Evolutionary conservation across 2,113 vertebrate genomes (phyloP), one percentile per base, ranked within the genome.

Genomic region (Tetraodon nigroviridis): DNA sequence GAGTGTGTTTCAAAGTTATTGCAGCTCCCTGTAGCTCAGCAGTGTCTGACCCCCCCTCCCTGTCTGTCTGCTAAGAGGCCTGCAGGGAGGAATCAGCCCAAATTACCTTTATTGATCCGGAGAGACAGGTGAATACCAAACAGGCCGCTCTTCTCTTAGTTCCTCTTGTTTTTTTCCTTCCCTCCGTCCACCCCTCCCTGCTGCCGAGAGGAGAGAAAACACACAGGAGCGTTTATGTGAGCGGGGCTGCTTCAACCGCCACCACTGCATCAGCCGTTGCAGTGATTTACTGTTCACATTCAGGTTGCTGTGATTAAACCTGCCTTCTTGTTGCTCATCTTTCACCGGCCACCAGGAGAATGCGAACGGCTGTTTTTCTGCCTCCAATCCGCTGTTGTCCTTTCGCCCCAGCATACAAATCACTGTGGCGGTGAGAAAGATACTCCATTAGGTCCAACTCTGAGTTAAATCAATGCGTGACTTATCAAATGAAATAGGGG

Each of bases 401-500:
- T 86, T 79, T 84, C 77, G 70, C 74, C 84, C 85, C 64, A 24
- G 85, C 80, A 84, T 87, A 87, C 81, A 87, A 88, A 89, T 86
- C 80, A 84, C 80, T 81, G 80, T 71, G 80, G 81, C 73, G 21
- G 68, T 75, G 79, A 71, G 79, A 87, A 79, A 86, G 86, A 86
- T 86, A 88, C 86, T 88, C 87, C 87, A 89, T 89, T 89, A 89
- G 87, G 82, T 88, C 84, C 82, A 79, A 87, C 82, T 84, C 79
- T 15, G 83, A 84, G 80, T 87, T 82, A 85, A 87, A 87, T 86
- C 85, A 84, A 89, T 86, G 86, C 88, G 86, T 89, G 88, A 89
- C 88, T 89, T 87, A 88, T 86, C 85, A 89, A 87, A 88, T 86
- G 85, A 86, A 86, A 89, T 84, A 88, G 86, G 86, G 88, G 88